Conservation (phyloP, 2,113 vertebrate species). For the human (Homo sapiens) region GRCh38 chr15:43086001-43086500, state of each 20-base stretch:
- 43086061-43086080: constrained; percentile 91
- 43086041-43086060: constrained; percentile 92
- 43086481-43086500: neutral
- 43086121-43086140: constrained; percentile 91
- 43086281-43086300: constrained; percentile 12
- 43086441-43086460: neutral
- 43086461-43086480: neutral
- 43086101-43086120: constrained; percentile 88
- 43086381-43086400: neutral
- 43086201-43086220: constrained; percentile 87
- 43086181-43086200: constrained; percentile 91
- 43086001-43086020: constrained; percentile 97
- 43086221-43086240: constrained; percentile 90
- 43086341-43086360: constrained; percentile 22
- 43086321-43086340: constrained; percentile 16
- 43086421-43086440: neutral
- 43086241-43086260: constrained; percentile 80
- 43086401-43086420: neutral
- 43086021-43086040: constrained; percentile 94
- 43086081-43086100: constrained; percentile 94
- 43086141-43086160: constrained; percentile 86
- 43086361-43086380: constrained; percentile 17
- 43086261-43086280: constrained; percentile 47
- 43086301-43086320: constrained; percentile 35
- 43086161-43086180: constrained; percentile 93